Evolutionary conservation across 2,113 vertebrate species (phyloP).

Genomic region (Sylvietta virens): DNA sequence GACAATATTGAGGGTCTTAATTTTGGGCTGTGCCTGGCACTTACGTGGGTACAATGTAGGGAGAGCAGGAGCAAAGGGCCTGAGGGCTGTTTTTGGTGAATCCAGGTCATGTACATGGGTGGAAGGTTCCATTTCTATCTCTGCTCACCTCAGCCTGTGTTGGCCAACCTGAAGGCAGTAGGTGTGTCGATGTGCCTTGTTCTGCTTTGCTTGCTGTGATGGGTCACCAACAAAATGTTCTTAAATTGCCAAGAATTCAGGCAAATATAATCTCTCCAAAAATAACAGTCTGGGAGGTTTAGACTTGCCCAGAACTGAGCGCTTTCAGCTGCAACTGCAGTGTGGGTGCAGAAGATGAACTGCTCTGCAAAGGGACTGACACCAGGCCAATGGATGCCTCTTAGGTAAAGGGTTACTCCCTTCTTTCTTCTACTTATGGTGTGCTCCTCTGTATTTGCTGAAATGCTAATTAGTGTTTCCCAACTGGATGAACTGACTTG

Average conservation of each 20-base stretch:
- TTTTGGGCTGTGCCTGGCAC: not conserved
- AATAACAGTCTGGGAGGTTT: not conserved
- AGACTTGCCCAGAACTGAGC: not conserved
- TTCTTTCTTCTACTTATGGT: not conserved
- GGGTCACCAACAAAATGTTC: not conserved
- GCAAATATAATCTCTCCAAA: not conserved
- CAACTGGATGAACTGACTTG: not conserved
- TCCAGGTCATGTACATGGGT: not conserved
- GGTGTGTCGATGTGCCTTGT: not conserved
- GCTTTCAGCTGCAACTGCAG: not conserved
- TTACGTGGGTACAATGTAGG: rapidly evolving
- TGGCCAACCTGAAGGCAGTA: not conserved
- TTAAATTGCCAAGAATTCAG: not conserved
- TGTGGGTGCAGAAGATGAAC: not conserved
- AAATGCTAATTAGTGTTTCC: not conserved
- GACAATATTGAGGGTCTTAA: not conserved
- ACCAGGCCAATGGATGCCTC: not conserved
- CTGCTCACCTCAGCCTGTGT: not conserved
- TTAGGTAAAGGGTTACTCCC: not conserved
- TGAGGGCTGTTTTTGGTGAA: not conserved
- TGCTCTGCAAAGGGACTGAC: not conserved
- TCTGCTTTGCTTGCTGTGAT: not conserved
- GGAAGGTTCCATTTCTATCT: not conserved
- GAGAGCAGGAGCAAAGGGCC: not conserved
- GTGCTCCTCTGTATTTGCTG: not conserved